A percentile compares a stretch with the other conserved stretches of the same genome.
phyloP scores from a whole-genome alignment of 2,113 vertebrate species.

The Anolis sagrei region DNA sequence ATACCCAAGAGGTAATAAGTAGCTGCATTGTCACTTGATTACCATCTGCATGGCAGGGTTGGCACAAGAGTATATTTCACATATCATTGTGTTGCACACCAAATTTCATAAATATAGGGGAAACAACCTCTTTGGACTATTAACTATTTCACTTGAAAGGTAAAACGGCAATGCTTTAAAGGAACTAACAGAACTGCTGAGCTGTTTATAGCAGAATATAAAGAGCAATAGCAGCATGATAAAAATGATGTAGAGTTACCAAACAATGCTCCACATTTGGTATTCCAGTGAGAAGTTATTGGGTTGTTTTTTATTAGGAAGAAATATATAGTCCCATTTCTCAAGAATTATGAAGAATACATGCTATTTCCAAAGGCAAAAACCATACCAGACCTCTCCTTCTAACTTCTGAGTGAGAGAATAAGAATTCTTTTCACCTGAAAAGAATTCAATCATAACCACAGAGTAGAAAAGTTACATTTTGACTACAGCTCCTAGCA shows the following conservation, averaged over 20 bases:
- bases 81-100: background rate
- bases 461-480: background rate
- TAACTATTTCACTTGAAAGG: background rate
- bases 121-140: slow-evolving; percentile 7
- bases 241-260: slow-evolving; percentile 37
- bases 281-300: slow-evolving; percentile 15
- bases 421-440: slow-evolving; percentile 20
- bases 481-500: too few relatives aligned
- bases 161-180: slow-evolving; percentile 31
- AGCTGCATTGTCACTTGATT: too few relatives aligned
- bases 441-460: slow-evolving; percentile 30
- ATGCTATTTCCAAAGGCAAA: slow-evolving; percentile 38
- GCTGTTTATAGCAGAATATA: slow-evolving; percentile 36
- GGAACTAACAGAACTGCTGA: background rate
- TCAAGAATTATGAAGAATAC: slow-evolving; percentile 12
- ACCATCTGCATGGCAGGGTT: too few relatives aligned
- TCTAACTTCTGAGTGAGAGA: background rate
- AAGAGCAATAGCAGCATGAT: slow-evolving; percentile 20
- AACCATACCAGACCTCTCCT: slow-evolving; percentile 37
- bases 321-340: slow-evolving; percentile 10
- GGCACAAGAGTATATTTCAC: too few relatives aligned
- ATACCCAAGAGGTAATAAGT: too few relatives aligned
- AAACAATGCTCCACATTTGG: slow-evolving; percentile 17
- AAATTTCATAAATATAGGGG: slow-evolving; percentile 20
- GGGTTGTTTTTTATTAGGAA: background rate